Base-by-base conservation (phyloP, 2,888 invertebrate species). In the Dynastes grantii region DNA sequence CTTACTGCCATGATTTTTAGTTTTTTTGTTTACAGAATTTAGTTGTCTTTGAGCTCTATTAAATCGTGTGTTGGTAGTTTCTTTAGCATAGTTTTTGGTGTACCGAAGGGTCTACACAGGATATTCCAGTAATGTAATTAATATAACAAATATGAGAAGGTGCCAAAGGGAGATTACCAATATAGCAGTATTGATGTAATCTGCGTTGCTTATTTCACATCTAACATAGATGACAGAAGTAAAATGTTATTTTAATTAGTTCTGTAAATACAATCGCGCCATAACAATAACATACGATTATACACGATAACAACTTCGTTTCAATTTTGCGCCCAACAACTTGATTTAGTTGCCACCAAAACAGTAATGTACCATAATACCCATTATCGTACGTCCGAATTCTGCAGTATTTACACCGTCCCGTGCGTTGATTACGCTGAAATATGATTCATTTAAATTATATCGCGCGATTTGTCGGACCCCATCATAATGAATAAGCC, bases 401-500 rank as follows among this genome's bases (percentile, higher is more conserved):
- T 29, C 63, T 3, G 29, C 29, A 29, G 5, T 29, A 22, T 29
- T 63, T 29, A 29, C 63, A 1, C 63, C 29, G 63, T 63, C 9
- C 16, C 55, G 16, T 22, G 4, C 55, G 55, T 55, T 55, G 63
- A 63, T 63, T 63, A 63, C 29, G 63, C 29, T 63, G 63, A 29
- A 63, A 63, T 63, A 63, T 45, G 45, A 45, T 45, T 45, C 63
- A 27, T 13, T 63, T 29, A 22, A 29, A 29, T 63, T 63, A 63
- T 29, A 63, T 63, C 79, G 76, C 11, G 29, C 27, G 64, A 61
- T 45, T 64, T 64, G 75, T 63, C 76, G 65, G 64, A 29, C 76
- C 13, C 13, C 37, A 29, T 58, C 80, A 80, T 80, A 82, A 81
- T 83, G 83, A 83, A 83, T 82, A 83, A 82, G 80, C 81, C 82